Evolutionary conservation across 2,888 invertebrate genomes (phyloP).

Genomic region (Apocheima hispidaria): DNA sequence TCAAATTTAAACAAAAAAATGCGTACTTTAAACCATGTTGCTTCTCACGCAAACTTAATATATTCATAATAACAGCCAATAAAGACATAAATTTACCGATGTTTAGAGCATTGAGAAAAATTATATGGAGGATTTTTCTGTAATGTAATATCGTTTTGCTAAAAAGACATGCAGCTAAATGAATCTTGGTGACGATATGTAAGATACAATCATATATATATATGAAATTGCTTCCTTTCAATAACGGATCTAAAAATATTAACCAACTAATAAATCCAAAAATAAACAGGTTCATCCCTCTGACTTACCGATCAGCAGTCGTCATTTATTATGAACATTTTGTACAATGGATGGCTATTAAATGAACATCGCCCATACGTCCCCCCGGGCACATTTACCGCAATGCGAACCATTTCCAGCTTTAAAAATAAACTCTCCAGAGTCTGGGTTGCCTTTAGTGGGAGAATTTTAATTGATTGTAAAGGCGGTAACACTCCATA

Average conservation of each 20-base stretch:
- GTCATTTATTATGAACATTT: conserved; percentile 53
- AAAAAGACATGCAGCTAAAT: too few relatives aligned
- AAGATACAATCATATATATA: neutral
- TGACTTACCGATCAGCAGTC: conserved; percentile 44
- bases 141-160: too few relatives aligned
- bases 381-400: conserved; percentile 64
- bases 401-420: conserved; percentile 56
- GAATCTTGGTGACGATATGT: too few relatives aligned
- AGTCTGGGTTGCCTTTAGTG: conserved; percentile 52
- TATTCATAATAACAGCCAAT: too few relatives aligned
- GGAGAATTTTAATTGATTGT: conserved; percentile 64
- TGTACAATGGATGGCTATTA: conserved; percentile 73
- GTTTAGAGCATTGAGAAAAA: too few relatives aligned
- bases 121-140: too few relatives aligned
- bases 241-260: neutral
- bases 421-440: conserved; percentile 63
- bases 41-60: neutral
- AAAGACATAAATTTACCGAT: too few relatives aligned
- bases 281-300: conserved; percentile 30
- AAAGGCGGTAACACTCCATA: conserved; percentile 17
- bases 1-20: neutral
- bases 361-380: conserved; percentile 63
- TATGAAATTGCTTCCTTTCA: neutral
- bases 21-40: neutral
- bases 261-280: conserved; percentile 18